A percentile compares a stretch with the other conserved stretches of the same genome.
These are phyloP conservation scores for Anagrus nilaparvatae DNA, from an alignment of 1,140 invertebrate genomes.

Conservation along the genomic window DNA sequence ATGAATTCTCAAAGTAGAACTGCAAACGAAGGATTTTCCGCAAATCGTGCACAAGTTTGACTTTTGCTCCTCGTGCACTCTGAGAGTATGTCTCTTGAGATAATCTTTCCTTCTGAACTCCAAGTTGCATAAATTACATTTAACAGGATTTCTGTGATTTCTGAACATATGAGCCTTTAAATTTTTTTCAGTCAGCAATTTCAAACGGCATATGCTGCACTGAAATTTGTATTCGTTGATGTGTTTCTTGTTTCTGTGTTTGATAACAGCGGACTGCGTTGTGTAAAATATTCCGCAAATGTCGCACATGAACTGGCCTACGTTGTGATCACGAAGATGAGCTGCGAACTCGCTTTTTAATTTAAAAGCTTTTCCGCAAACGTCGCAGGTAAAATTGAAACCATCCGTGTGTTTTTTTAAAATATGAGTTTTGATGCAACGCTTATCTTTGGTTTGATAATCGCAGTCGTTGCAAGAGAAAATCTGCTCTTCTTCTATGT, in stretches of 20 bases:
- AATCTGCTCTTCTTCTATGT: too few species aligned
- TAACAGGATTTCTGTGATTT: slow-evolving; percentile 40
- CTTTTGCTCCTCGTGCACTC: slow-evolving; percentile 27
- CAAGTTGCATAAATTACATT: slow-evolving; percentile 64
- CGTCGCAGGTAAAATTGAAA: slow-evolving; percentile 47
- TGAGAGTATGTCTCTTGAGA: slow-evolving; percentile 24
- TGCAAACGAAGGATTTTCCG: slow-evolving; percentile 49
- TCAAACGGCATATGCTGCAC: slow-evolving; percentile 39
- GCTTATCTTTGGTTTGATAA: slow-evolving; percentile 41
- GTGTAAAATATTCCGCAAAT: slow-evolving; percentile 24
- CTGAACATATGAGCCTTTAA: slow-evolving; percentile 27
- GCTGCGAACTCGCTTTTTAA: slow-evolving; percentile 38
- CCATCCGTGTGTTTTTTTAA: slow-evolving; percentile 43
- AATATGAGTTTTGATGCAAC: slow-evolving; percentile 37
- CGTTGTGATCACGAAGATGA: slow-evolving; percentile 37
- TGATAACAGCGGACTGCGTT: slow-evolving; percentile 23
- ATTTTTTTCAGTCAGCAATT: slow-evolving; percentile 20
- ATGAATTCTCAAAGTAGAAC: slow-evolving; percentile 23
- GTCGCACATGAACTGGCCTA: slow-evolving; percentile 21
- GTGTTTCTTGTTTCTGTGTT: slow-evolving; percentile 23
- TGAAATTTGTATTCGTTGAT: slow-evolving; percentile 26
- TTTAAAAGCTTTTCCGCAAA: slow-evolving; percentile 42
- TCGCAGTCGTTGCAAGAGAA: slow-evolving; percentile 39
- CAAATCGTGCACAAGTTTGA: slow-evolving; percentile 61
- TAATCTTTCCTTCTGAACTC: slow-evolving; percentile 40